Percentiles rank a stretch among this genome's conserved stretches.
Conservation (phyloP, 2,888 invertebrate species). For the Trissolcus japonicus region DNA sequence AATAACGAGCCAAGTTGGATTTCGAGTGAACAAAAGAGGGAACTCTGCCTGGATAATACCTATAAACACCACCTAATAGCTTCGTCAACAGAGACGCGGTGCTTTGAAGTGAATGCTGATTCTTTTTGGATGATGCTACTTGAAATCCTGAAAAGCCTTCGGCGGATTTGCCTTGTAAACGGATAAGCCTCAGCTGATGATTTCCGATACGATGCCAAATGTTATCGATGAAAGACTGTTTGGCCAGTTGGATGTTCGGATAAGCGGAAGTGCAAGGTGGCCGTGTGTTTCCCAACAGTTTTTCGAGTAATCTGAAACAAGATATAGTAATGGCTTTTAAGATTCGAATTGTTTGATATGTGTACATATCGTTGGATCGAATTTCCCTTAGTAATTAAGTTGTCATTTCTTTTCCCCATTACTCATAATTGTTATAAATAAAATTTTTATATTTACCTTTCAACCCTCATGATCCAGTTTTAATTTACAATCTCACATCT, state of each 20-base stretch:
- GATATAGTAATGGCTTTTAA: slow-evolving; percentile 46
- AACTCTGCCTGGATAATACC: slow-evolving; percentile 56
- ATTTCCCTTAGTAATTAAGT: neutral
- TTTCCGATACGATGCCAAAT: slow-evolving; percentile 64
- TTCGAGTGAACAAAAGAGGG: slow-evolving; percentile 42
- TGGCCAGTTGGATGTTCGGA: slow-evolving; percentile 67
- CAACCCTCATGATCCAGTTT: too few species aligned
- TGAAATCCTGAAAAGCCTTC: slow-evolving; percentile 64
- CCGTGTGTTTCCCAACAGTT: slow-evolving; percentile 15
- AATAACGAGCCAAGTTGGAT: slow-evolving; percentile 51
- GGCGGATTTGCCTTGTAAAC: slow-evolving; percentile 73
- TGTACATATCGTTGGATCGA: too few species aligned
- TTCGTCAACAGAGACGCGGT: slow-evolving; percentile 69
- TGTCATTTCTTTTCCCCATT: too few species aligned
- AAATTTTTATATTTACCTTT: too few species aligned
- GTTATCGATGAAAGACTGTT: slow-evolving; percentile 67
- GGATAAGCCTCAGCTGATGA: slow-evolving; percentile 75
- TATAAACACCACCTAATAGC: slow-evolving; percentile 73
- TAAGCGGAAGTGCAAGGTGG: slow-evolving; percentile 40
- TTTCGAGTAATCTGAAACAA: slow-evolving; percentile 30
- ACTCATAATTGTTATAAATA: too few species aligned
- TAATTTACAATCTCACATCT: too few species aligned
- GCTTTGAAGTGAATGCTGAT: slow-evolving; percentile 65
- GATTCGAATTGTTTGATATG: slow-evolving; percentile 34
- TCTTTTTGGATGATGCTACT: slow-evolving; percentile 61